These are phyloP conservation scores for Maccullochella peelii DNA, from an alignment of 2,113 vertebrate genomes.

Conservation along the genomic window DNA sequence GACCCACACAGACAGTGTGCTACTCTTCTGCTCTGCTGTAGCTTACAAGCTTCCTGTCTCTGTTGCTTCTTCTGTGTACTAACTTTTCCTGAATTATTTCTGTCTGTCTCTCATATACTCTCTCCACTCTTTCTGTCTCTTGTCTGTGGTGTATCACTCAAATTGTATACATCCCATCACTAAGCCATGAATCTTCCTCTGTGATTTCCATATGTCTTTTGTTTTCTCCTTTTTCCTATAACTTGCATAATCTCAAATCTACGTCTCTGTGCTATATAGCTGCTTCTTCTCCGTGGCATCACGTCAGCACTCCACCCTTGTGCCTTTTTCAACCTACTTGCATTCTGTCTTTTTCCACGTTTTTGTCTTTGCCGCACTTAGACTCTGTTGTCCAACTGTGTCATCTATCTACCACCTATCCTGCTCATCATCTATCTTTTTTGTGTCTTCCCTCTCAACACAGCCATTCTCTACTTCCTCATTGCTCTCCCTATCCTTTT, in stretches of 20 bases:
- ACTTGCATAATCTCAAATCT: conserved; percentile 10
- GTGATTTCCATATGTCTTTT: conserved; percentile 1
- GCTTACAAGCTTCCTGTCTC: conserved; percentile 46
- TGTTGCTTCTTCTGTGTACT: conserved; percentile 18
- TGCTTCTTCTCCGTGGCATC: not conserved
- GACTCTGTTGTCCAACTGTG: conserved; percentile 13
- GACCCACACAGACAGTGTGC: conserved; percentile 56
- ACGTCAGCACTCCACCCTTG: conserved; percentile 9
- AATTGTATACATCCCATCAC: conserved; percentile 22
- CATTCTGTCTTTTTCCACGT: conserved; percentile 1
- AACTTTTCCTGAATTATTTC: conserved; percentile 32
- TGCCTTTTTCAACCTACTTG: conserved; percentile 22
- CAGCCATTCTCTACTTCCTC: not conserved
- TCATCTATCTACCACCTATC: conserved; percentile 44
- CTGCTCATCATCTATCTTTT: conserved; percentile 29
- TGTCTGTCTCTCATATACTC: not conserved
- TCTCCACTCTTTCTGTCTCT: not conserved
- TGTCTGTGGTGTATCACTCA: conserved; percentile 5
- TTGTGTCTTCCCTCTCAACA: not conserved
- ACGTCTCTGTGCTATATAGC: not conserved
- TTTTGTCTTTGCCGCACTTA: conserved; percentile 30
- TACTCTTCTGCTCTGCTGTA: conserved; percentile 56
- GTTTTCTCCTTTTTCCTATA: conserved; percentile 6
- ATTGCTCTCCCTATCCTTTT: not conserved
- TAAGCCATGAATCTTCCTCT: not conserved